Evolutionary conservation across 2,797 vertebrate species (phyloP), one percentile per base, ranked within the genome.

Genomic region (Petrocephalus sullivani): DNA sequence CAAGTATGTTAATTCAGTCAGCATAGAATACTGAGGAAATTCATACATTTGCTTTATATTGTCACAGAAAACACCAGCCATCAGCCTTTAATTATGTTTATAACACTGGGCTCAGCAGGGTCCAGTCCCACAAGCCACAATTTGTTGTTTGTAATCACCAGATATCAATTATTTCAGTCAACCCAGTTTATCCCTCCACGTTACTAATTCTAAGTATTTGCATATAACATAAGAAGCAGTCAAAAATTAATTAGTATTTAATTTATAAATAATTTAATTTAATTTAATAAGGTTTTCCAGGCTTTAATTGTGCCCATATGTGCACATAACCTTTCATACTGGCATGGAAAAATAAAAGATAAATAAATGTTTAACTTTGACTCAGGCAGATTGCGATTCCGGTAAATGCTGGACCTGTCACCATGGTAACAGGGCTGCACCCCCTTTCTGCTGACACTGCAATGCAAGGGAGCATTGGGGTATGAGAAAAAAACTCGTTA

Each of bases 381-480:
- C 41, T 46, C 33, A 4, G 37, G 41, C 41, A 81, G 75, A 19
- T 46, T 41, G 75, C 3, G 8, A 81, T 49, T 49, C 41, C n/a
- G 37, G 75, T 81, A 81, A 49, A 49, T 49, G 75, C 75, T 81
- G 46, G 19, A 49, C 16, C 41, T 49, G 41, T 81, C 75, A 81
- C 75, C 41, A 81, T 81, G 75, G 75, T 81, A 81, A 81, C 41
- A 16, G 75, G 41, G 19, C 75, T 37, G 16, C 16, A 8, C 37
- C 37, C 64, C 78, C 28, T 92, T 92, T 81, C 41, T 90, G 91
- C 90, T 93, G 93, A 93, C 89, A 90, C 6, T 28, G 86, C 91
- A 89, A 90, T 90, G 19, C 87, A 85, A 91, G 87, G 90, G 90
- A 89, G 88, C 23, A 12, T 33, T 51, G 57, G 64, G 14, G 4